Conservation (phyloP, 1,140 invertebrate genomes). For the Saccostrea cuccullata region DNA sequence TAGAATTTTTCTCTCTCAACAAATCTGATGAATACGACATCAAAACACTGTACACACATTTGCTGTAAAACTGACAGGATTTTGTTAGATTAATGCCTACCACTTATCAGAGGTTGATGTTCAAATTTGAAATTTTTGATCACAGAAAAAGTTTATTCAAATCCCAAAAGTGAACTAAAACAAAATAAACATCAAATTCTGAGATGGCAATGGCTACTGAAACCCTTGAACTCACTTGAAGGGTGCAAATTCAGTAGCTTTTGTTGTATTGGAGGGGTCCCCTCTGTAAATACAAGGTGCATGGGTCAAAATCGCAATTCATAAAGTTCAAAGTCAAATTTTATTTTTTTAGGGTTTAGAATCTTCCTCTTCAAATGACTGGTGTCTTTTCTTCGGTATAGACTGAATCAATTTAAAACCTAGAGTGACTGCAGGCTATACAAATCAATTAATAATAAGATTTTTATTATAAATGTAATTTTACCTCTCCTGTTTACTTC, state of each 20-base stretch:
- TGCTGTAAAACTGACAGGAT: background rate
- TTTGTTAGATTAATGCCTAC: background rate
- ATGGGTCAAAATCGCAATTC: background rate
- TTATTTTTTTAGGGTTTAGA: too few species aligned
- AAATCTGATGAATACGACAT: too few species aligned
- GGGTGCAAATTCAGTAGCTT: constrained; percentile 10
- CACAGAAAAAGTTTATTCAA: background rate
- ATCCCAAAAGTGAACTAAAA: background rate
- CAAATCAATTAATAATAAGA: background rate
- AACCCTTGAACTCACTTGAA: background rate
- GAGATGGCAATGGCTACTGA: background rate
- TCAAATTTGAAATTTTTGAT: background rate
- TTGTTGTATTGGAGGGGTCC: background rate
- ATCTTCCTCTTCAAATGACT: too few species aligned
- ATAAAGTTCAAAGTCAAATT: background rate
- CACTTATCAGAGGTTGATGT: background rate
- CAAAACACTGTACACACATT: background rate
- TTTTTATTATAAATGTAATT: background rate
- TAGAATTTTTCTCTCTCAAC: too few species aligned
- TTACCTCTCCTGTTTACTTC: constrained; percentile 39
- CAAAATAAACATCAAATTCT: constrained; percentile 10
- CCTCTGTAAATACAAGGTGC: constrained; percentile 18
- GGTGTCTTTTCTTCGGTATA: too few species aligned
- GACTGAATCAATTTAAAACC: too few species aligned
- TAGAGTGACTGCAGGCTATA: too few species aligned